Evolutionary conservation across 2,113 vertebrate species (phyloP).

Genomic region (Phaetusa simplex): DNA sequence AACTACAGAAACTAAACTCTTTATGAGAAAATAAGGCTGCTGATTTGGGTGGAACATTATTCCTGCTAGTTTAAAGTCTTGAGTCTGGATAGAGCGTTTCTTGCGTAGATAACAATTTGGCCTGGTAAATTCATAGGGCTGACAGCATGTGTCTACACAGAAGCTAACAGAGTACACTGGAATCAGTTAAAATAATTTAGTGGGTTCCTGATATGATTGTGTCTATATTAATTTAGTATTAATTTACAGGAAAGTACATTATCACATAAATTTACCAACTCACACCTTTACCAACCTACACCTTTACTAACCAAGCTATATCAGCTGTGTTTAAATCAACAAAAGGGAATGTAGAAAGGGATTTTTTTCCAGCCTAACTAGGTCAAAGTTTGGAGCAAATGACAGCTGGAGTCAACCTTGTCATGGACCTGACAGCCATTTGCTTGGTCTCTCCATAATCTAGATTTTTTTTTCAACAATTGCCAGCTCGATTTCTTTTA

Average conservation of each 20-base stretch:
- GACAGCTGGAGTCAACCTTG: not conserved
- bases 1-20: not conserved
- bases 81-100: not conserved
- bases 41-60: not conserved
- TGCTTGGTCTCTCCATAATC: not conserved
- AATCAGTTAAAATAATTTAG: not conserved
- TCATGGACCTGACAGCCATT: not conserved
- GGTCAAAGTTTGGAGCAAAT: not conserved
- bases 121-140: not conserved
- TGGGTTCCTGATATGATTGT: not conserved
- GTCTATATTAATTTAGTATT: not conserved
- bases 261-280: not conserved
- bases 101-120: not conserved
- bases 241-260: not conserved
- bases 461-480: not conserved
- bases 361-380: not conserved
- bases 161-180: not conserved
- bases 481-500: not conserved
- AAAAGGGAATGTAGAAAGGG: not conserved
- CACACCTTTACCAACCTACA: not conserved
- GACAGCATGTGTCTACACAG: not conserved
- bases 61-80: not conserved
- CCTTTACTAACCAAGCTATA: not conserved
- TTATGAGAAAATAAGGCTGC: not conserved
- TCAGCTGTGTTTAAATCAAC: not conserved